These are phyloP conservation scores for Sciurus vulgaris DNA, from an alignment of 2,797 vertebrate genomes.

Conservation along the genomic window DNA sequence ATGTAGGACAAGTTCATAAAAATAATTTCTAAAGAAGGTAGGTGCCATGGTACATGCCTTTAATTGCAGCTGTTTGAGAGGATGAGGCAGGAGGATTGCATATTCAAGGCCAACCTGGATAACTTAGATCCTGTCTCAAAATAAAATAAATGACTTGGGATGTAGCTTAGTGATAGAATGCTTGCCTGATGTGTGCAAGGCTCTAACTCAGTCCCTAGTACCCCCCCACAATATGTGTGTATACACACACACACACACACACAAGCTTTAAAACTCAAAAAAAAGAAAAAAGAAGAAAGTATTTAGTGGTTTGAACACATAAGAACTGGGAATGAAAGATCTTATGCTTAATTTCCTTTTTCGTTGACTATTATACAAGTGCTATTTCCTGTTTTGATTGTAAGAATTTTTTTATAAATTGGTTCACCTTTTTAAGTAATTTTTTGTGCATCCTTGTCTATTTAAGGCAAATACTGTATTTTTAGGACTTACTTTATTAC, in stretches of 20 bases:
- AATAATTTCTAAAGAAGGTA: not conserved
- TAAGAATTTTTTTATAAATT: slow-evolving; percentile 38
- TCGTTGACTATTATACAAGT: not conserved
- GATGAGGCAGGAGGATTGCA: not conserved
- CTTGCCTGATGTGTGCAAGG: no score
- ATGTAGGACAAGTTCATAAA: not conserved
- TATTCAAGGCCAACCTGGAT: not conserved
- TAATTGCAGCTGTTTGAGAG: not conserved
- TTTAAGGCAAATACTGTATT: slow-evolving; percentile 29
- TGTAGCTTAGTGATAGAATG: no score
- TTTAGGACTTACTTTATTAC: slow-evolving; percentile 39
- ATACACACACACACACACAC: no score
- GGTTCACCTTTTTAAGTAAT: slow-evolving; percentile 26
- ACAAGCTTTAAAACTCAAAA: slow-evolving; percentile 13
- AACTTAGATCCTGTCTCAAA: no score
- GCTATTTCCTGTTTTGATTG: slow-evolving; percentile 27
- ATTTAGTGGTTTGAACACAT: not conserved
- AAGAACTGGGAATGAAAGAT: not conserved
- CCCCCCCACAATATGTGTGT: no score
- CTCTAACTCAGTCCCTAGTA: not conserved
- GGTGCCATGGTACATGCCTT: not conserved
- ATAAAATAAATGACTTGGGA: no score
- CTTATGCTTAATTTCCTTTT: slow-evolving; percentile 14
- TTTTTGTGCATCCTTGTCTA: not conserved
- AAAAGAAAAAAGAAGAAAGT: not conserved